Percentiles rank a stretch among this genome's conserved stretches.
Evolutionary conservation across 2,113 vertebrate genomes (phyloP).

Genomic region (Gnathonemus longibarbis): DNA sequence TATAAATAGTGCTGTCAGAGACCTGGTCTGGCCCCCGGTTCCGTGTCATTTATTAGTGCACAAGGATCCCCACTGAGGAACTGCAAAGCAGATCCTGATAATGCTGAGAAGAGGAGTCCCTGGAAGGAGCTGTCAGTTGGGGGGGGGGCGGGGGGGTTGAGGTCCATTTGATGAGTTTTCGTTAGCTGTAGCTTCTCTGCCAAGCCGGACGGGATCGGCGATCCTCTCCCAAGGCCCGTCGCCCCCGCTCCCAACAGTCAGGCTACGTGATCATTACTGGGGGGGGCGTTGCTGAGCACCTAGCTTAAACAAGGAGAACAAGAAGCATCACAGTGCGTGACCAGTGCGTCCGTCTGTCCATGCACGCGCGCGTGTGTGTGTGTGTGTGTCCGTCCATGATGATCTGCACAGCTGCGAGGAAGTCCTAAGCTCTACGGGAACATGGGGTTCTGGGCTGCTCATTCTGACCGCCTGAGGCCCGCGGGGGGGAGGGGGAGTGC

Average conservation of each 20-base stretch:
- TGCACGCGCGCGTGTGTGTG: background rate
- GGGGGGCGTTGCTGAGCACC: background rate
- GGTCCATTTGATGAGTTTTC: background rate
- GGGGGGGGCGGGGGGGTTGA: background rate
- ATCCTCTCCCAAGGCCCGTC: background rate
- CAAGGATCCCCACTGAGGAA: background rate
- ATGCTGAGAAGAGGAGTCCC: slow-evolving; percentile 13
- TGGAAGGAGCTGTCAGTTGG: slow-evolving; percentile 26
- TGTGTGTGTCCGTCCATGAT: slow-evolving; percentile 19
- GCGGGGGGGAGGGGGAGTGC: background rate
- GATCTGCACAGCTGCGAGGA: background rate
- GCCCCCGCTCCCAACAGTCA: background rate
- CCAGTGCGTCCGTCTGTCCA: background rate
- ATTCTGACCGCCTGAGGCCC: background rate
- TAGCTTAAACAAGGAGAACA: background rate
- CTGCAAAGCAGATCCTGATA: slow-evolving; percentile 10
- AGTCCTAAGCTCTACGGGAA: background rate
- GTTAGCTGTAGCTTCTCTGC: background rate
- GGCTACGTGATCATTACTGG: background rate
- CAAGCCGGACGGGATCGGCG: background rate
- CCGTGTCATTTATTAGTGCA: slow-evolving; percentile 27
- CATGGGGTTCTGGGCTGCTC: background rate
- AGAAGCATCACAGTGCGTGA: background rate
- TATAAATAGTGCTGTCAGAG: slow-evolving; percentile 24
- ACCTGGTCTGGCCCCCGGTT: slow-evolving; percentile 4